Base-by-base conservation (phyloP, 2,888 invertebrate genomes). In the Amphipyra berbera region DNA sequence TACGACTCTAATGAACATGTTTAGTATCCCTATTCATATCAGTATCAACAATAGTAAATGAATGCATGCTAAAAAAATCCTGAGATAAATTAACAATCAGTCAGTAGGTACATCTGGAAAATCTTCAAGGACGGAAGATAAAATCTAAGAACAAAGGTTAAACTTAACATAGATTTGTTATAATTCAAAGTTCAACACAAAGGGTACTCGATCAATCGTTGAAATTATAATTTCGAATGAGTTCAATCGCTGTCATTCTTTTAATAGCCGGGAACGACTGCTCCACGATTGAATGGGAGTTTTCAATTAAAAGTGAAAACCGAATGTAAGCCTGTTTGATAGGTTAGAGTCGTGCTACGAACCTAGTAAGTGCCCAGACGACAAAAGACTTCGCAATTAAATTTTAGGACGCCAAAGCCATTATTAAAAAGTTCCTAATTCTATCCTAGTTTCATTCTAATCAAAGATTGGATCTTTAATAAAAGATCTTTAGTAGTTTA, bases 341-440 rank as follows among this genome's bases (percentile, higher is more conserved):
- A 76, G 82, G 69, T 73, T 70, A 76, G 55, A 60, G 54, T 55
- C 73, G 74, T 74, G 73, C 68, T 68, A 64, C 63, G 55, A 55
- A 61, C 61, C 44, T 49, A 70, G 63, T 62, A 62, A 75, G 67
- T 70, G 75, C 64, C 68, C 67, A 71, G 71, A 76, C 73, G 78
- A 81, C 81, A 82, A 86, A 84, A 82, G 80, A 57, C 78, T 79
- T 82, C 45, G 69, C 76, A 87, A 89, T 88, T 84, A 84, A 83
- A 85, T 82, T 81, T 76, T 65, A 61, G 68, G 64, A 69, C 59
- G 61, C 67, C 61, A 78, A 78, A 76, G 72, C 61, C 35, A 44
- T 55, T 58, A 37, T 48, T 61, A 52, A 69, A 73, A 75, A 69
- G 61, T 69, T 70, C 30, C 33, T 62, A 55, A 75, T 69, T 69